These are phyloP conservation scores for Macrostomum lignano DNA, from an alignment of 1,140 invertebrate species.

Conservation along the genomic window DNA sequence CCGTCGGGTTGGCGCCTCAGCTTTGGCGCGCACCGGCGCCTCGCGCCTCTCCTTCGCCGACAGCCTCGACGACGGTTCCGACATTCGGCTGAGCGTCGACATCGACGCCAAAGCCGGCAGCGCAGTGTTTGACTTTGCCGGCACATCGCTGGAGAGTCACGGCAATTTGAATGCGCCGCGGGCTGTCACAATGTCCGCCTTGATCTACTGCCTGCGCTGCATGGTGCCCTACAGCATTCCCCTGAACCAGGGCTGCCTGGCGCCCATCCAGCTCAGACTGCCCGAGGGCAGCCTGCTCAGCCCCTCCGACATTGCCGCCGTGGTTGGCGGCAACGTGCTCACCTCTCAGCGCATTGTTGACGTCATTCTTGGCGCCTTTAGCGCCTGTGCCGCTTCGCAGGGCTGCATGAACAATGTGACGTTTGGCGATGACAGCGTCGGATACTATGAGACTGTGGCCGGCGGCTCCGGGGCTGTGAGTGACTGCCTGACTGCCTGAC, in stretches of 20 bases:
- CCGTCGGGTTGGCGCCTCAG: slow-evolving; percentile 31
- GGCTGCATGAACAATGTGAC: slow-evolving; percentile 99
- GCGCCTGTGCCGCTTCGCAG: slow-evolving; percentile 69
- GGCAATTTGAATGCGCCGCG: slow-evolving; percentile 83
- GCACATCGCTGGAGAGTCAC: slow-evolving; percentile 61
- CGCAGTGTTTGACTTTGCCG: slow-evolving; percentile 44
- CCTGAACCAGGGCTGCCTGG: slow-evolving; percentile 77
- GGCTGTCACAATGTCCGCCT: slow-evolving; percentile 70
- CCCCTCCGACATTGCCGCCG: slow-evolving; percentile 67
- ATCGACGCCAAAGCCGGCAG: slow-evolving; percentile 48
- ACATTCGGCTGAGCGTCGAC: slow-evolving; percentile 45
- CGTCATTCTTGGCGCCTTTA: slow-evolving; percentile 68
- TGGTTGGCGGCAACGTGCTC: slow-evolving; percentile 88
- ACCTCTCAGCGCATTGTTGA: slow-evolving; percentile 90
- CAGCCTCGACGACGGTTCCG: slow-evolving; percentile 73
- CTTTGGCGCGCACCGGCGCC: slow-evolving; percentile 16
- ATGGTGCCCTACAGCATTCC: slow-evolving; percentile 90
- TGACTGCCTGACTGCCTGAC: slow-evolving; percentile 7
- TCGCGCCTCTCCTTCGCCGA: slow-evolving; percentile 37
- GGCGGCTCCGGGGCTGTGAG: slow-evolving; percentile 76
- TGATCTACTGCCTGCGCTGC: slow-evolving; percentile 90
- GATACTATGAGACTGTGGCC: slow-evolving; percentile 94
- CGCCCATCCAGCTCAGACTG: slow-evolving; percentile 44
- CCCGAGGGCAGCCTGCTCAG: slow-evolving; percentile 55
- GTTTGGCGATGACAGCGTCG: slow-evolving; percentile 52